These are phyloP conservation scores for Caranx melampygus DNA, from an alignment of 2,113 vertebrate genomes.

Conservation along the genomic window DNA sequence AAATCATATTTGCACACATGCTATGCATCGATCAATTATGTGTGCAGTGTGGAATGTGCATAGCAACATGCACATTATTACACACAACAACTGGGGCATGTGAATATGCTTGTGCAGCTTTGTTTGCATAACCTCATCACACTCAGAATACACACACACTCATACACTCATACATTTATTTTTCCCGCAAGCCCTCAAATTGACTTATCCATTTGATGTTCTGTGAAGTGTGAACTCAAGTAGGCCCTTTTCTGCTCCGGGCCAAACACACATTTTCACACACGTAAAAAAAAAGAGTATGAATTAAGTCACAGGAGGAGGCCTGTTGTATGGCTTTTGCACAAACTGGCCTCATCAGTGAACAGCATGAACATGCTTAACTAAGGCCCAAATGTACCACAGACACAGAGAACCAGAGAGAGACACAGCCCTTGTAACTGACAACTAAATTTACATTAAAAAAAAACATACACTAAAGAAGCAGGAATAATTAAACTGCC, in stretches of 20 bases:
- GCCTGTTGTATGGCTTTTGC: background rate
- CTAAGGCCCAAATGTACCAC: background rate
- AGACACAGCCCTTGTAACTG: background rate
- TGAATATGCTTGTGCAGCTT: constrained; percentile 28
- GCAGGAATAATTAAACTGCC: background rate
- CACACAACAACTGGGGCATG: constrained; percentile 23
- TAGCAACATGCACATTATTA: constrained; percentile 8
- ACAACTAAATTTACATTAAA: background rate
- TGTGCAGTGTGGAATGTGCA: background rate
- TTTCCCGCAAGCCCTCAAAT: constrained; percentile 43
- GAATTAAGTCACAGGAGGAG: background rate
- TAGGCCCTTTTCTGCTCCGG: constrained; percentile 34
- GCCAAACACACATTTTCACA: constrained; percentile 10
- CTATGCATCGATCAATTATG: constrained; percentile 32
- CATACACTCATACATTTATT: constrained; percentile 26
- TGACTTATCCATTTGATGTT: constrained; percentile 66
- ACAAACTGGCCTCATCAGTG: constrained; percentile 10
- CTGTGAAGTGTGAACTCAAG: constrained; percentile 64
- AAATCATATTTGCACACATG: constrained; percentile 17
- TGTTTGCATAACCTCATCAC: constrained; percentile 34
- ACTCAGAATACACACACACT: background rate
- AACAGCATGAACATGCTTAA: background rate
- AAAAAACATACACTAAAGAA: background rate
- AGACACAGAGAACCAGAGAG: background rate
- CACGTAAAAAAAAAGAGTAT: background rate